phyloP scores from a whole-genome alignment of 2,888 invertebrate species.

The Dynastes maya region DNA sequence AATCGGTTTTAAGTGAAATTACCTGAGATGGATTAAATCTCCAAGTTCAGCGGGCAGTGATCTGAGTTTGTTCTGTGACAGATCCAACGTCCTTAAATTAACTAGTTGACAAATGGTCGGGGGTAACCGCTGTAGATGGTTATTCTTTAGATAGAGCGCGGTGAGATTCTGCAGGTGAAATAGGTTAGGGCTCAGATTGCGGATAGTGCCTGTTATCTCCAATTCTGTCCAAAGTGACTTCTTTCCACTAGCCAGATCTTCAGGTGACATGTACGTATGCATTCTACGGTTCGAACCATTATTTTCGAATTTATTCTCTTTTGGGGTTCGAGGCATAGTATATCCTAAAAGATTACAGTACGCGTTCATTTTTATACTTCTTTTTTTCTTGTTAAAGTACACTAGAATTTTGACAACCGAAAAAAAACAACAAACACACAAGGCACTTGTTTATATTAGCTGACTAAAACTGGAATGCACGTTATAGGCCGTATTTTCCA shows the following conservation, averaged over 20 bases:
- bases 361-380: slow-evolving; percentile 46
- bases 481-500: too few relatives aligned
- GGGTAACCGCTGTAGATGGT: slow-evolving; percentile 92
- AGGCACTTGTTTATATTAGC: slow-evolving; percentile 47
- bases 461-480: slow-evolving; percentile 18
- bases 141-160: slow-evolving; percentile 95
- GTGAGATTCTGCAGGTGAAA: slow-evolving; percentile 95
- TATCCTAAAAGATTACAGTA: slow-evolving; percentile 65
- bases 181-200: slow-evolving; percentile 92
- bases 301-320: slow-evolving; percentile 89
- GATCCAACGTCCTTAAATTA: slow-evolving; percentile 90
- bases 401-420: slow-evolving; percentile 56
- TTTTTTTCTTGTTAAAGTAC: slow-evolving; percentile 52
- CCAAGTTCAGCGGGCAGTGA: slow-evolving; percentile 97
- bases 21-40: slow-evolving; percentile 95
- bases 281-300: slow-evolving; percentile 81
- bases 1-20: too few relatives aligned
- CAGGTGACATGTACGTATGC: slow-evolving; percentile 93
- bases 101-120: slow-evolving; percentile 89
- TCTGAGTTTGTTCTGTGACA: slow-evolving; percentile 95
- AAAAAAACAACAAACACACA: slow-evolving; percentile 52
- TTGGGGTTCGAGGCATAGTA: slow-evolving; percentile 76
- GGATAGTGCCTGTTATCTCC: slow-evolving; percentile 91
- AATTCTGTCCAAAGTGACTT: slow-evolving; percentile 89
- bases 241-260: slow-evolving; percentile 93